phyloP scores from a whole-genome alignment of 2,113 vertebrate genomes.

The Phycodurus eques region DNA sequence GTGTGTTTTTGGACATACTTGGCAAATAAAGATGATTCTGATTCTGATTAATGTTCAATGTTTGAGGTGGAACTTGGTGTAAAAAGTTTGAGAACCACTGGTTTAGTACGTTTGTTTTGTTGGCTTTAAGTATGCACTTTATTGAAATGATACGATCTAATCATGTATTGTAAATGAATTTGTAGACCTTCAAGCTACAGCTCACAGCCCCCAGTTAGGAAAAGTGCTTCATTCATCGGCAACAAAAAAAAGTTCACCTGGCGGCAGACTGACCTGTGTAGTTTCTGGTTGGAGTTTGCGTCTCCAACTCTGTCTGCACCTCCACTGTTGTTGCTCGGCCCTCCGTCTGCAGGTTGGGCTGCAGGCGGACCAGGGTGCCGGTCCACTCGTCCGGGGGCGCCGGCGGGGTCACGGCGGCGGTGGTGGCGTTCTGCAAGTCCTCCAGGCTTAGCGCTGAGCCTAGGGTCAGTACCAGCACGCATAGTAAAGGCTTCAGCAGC shows the following conservation, averaged over 20 bases:
- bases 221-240: too few relatives aligned
- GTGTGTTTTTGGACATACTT: too few relatives aligned
- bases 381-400: slow-evolving; percentile 32
- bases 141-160: too few relatives aligned
- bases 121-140: too few relatives aligned
- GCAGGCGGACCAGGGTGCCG: slow-evolving; percentile 30
- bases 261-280: slow-evolving; percentile 63
- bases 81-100: too few relatives aligned
- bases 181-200: too few relatives aligned
- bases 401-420: not conserved
- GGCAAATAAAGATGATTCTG: too few relatives aligned
- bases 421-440: slow-evolving; percentile 8
- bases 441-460: slow-evolving; percentile 36
- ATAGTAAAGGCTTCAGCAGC: slow-evolving; percentile 43
- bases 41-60: too few relatives aligned
- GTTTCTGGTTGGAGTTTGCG: slow-evolving; percentile 53
- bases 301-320: slow-evolving; percentile 9
- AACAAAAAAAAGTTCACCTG: not conserved
- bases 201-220: too few relatives aligned
- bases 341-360: slow-evolving; percentile 61
- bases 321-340: slow-evolving; percentile 16
- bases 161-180: too few relatives aligned
- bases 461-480: slow-evolving; percentile 17
- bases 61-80: too few relatives aligned
- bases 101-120: too few relatives aligned